These are phyloP conservation scores for Colostygia pectinataria DNA, from an alignment of 2,888 invertebrate genomes.

Conservation along the genomic window DNA sequence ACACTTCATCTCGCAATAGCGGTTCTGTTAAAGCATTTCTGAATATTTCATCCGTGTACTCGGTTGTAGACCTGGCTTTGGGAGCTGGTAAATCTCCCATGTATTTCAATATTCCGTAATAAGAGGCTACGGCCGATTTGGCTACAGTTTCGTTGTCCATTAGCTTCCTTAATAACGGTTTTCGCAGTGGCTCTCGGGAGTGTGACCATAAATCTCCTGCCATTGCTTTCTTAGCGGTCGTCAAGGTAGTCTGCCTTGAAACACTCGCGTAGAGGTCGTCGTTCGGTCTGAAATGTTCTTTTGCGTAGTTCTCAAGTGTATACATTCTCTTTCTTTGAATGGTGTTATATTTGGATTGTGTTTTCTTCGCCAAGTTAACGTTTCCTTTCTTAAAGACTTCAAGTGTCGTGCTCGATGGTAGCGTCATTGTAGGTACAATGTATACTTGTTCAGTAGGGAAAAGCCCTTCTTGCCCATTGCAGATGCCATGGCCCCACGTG, in stretches of 20 bases:
- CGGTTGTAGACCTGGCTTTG: conserved; percentile 88
- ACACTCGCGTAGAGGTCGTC: conserved; percentile 76
- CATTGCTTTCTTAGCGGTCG: conserved; percentile 85
- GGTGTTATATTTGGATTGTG: conserved; percentile 77
- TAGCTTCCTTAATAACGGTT: conserved; percentile 91
- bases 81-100: conserved; percentile 97
- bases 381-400: conserved; percentile 85
- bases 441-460: conserved; percentile 94
- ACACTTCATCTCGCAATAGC: conserved; percentile 93
- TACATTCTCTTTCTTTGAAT: conserved; percentile 88
- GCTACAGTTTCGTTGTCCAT: conserved; percentile 86
- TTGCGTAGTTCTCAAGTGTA: conserved; percentile 92
- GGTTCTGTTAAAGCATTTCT: conserved; percentile 88
- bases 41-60: conserved; percentile 95
- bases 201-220: conserved; percentile 92
- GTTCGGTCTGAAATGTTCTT: conserved; percentile 89
- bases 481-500: conserved; percentile 88
- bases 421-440: conserved; percentile 91
- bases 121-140: conserved; percentile 88
- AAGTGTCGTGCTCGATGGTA: conserved; percentile 87
- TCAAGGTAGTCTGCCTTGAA: conserved; percentile 85
- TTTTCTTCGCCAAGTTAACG: conserved; percentile 67
- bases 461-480: conserved; percentile 88
- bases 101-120: conserved; percentile 87
- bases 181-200: conserved; percentile 90